Percentiles rank a stretch among this genome's conserved stretches.
Conservation (phyloP, 2,113 vertebrate species). For the Ptyas mucosa region DNA sequence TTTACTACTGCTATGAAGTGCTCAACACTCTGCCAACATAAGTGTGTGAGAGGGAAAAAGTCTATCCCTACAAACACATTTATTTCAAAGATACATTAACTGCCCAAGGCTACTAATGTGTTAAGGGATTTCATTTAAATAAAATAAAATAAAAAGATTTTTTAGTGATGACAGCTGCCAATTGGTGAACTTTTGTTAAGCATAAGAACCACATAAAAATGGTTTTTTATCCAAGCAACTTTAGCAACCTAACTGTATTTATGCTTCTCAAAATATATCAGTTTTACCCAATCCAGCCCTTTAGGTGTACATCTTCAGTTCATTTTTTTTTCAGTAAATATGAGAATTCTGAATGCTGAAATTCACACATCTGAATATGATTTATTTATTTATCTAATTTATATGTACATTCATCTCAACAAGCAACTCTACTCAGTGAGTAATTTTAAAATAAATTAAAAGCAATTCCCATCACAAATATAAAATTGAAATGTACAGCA, state of each 20-base stretch:
- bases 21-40: conserved; percentile 64
- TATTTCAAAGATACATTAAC: conserved; percentile 65
- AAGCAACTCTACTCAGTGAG: not conserved
- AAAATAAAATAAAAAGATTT: conserved; percentile 64
- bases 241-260: conserved; percentile 73
- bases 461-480: not conserved
- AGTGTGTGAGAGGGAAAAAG: not conserved
- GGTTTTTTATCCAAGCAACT: conserved; percentile 64
- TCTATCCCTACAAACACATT: conserved; percentile 13
- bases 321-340: not conserved
- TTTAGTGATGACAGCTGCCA: conserved; percentile 72
- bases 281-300: conserved; percentile 26
- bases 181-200: conserved; percentile 75
- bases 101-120: conserved; percentile 66
- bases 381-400: not conserved
- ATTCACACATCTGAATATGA: not conserved
- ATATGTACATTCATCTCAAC: not conserved
- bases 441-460: not conserved
- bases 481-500: not conserved
- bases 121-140: conserved; percentile 53
- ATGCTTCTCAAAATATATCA: conserved; percentile 53
- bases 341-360: not conserved
- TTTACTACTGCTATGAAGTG: conserved; percentile 75
- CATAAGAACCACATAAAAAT: conserved; percentile 79
- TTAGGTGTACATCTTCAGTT: not conserved